These are phyloP conservation scores for Tigriopus californicus DNA, from an alignment of 2,888 invertebrate genomes.

Conservation along the genomic window DNA sequence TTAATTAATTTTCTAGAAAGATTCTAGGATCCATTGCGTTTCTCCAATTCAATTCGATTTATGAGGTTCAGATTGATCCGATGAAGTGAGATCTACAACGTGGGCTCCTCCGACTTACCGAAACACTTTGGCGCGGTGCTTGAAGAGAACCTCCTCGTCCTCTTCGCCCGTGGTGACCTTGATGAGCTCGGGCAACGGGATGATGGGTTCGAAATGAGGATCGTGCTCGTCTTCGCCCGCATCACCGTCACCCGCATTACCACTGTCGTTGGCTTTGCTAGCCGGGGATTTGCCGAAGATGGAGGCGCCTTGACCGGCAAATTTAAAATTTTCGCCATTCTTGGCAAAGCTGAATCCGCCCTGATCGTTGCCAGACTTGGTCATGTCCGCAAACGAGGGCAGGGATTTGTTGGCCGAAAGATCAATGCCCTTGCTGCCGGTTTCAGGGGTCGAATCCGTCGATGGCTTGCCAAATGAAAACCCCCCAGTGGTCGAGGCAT, in stretches of 20 bases:
- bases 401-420: too few relatives aligned
- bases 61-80: too few relatives aligned
- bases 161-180: slow-evolving; percentile 29
- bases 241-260: slow-evolving; percentile 18
- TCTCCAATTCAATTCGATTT: too few relatives aligned
- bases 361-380: background rate
- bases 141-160: slow-evolving; percentile 22
- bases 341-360: slow-evolving; percentile 9
- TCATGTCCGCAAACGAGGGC: background rate
- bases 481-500: background rate
- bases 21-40: too few relatives aligned
- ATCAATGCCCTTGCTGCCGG: too few relatives aligned
- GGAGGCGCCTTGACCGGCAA: slow-evolving; percentile 17
- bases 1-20: too few relatives aligned
- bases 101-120: background rate
- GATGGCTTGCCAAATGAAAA: background rate
- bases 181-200: slow-evolving; percentile 28
- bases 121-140: slow-evolving; percentile 11
- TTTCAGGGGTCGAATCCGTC: background rate
- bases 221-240: slow-evolving; percentile 23
- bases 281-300: slow-evolving; percentile 16
- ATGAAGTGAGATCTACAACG: background rate
- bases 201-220: slow-evolving; percentile 29
- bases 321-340: slow-evolving; percentile 12
- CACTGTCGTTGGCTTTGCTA: slow-evolving; percentile 1